Base-by-base conservation (phyloP, 2,888 invertebrate genomes). In the Leptopilina syphax region DNA sequence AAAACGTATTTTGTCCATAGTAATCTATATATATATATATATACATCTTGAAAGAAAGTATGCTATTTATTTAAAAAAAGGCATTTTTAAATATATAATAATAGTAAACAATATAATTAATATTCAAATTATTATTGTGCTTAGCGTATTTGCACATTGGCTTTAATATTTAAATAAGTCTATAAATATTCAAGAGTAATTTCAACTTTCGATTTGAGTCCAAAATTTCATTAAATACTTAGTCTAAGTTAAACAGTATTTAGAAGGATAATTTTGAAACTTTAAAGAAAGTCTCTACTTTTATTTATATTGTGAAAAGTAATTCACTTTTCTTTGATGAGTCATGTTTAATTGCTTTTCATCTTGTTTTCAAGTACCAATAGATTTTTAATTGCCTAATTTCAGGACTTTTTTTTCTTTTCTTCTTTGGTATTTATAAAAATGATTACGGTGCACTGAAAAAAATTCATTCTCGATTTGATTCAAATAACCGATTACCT, bases 91-190 rank as follows among this genome's bases (percentile, higher is more conserved):
- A 18, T 47, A 18, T 68, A 18, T 18, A 24, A 47, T 0, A 6
- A 44, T 7, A 44, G 8, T 44, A 44, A 8, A 44, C 44, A 44
- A 44, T 8, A 44, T 44, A 10, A 8, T 68, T 68, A 44, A 24
- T 68, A 68, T 68, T 68, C 47, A 68, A 68, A 68, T 50, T 68
- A 24, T 24, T 12, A 50, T 50, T 50, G 12, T 50, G 67, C 13
- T 68, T 47, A 50, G 47, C 18, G 47, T 10, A 47, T 12, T 18
- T n/a, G 2, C 47, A n/a, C 44, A 47, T 47, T 47, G 50, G n/a
- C 10, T 50, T 47, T 24, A 68, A 68, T 68, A 68, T 68, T 68
- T 10, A 68, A 68, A 68, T 68, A 47, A 68, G 68, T 47, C 47
- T 63, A 47, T 68, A 68, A 24, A 50, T 68, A 68, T 68, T 47